Percentiles rank a stretch among this genome's conserved stretches.
These are phyloP conservation scores for Avahi laniger DNA, from an alignment of 2,797 vertebrate species.

Conservation along the genomic window DNA sequence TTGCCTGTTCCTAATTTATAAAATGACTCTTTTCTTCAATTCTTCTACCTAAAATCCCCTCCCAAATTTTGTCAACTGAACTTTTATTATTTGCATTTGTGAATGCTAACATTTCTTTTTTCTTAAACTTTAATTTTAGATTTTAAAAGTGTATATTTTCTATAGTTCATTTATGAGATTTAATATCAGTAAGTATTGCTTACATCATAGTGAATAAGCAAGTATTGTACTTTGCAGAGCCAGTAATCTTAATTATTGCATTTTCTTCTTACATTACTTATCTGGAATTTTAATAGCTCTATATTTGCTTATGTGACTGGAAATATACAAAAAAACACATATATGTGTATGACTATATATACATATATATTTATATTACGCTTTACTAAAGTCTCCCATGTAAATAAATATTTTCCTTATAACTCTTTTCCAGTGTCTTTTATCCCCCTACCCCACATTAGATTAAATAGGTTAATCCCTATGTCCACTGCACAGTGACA, in stretches of 20 bases:
- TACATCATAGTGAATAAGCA: not conserved
- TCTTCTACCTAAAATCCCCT: not conserved
- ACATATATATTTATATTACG: not conserved
- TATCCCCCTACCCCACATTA: not conserved
- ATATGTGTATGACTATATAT: not conserved
- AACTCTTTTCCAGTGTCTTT: not conserved
- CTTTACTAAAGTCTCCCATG: not conserved
- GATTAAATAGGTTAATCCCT: not conserved
- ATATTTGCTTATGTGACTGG: not conserved
- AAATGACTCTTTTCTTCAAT: not conserved
- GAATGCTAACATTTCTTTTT: not conserved
- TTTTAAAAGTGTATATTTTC: not conserved
- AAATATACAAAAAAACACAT: not conserved
- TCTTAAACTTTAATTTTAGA: not conserved
- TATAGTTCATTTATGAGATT: not conserved
- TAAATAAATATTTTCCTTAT: not conserved
- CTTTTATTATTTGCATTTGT: not conserved
- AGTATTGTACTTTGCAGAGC: not conserved
- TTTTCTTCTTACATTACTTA: not conserved
- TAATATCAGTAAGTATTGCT: not conserved
- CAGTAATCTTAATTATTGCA: not conserved
- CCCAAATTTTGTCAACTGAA: not conserved
- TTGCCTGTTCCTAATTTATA: not conserved
- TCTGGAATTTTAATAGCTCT: not conserved
- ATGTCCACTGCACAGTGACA: not conserved